Conservation (phyloP, 2,797 vertebrate species). For the Coendou prehensilis region DNA sequence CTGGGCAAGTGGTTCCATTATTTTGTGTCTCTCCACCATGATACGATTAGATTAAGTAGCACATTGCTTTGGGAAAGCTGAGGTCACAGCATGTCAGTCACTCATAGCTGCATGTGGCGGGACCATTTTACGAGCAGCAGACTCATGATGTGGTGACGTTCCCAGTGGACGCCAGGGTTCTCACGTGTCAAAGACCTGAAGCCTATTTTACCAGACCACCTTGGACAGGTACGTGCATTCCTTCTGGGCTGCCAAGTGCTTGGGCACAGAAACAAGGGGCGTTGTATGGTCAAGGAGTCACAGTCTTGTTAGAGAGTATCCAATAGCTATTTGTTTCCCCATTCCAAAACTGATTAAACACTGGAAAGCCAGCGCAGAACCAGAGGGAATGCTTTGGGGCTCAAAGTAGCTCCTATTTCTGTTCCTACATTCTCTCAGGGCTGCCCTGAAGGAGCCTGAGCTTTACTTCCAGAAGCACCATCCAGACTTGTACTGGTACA, state of each 20-base stretch:
- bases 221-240: not conserved
- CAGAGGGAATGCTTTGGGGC: not conserved
- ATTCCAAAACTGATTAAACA: not conserved
- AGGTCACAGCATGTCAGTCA: not conserved
- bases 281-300: not conserved
- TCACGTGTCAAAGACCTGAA: not conserved
- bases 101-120: not conserved
- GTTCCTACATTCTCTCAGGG: not conserved
- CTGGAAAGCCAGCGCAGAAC: not conserved
- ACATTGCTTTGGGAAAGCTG: slow-evolving; percentile 5
- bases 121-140: not conserved
- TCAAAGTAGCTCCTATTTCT: not conserved
- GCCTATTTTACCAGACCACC: not conserved
- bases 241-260: not conserved
- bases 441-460: not conserved
- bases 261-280: slow-evolving; percentile 9
- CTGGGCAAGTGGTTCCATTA: not conserved
- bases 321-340: not conserved
- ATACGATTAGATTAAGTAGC: not conserved
- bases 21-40: not conserved
- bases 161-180: not conserved
- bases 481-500: not conserved
- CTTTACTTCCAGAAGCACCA: not conserved
- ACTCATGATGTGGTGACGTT: not conserved
- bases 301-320: not conserved